phyloP scores from a whole-genome alignment of 2,113 vertebrate species.

The Zingel zingel region DNA sequence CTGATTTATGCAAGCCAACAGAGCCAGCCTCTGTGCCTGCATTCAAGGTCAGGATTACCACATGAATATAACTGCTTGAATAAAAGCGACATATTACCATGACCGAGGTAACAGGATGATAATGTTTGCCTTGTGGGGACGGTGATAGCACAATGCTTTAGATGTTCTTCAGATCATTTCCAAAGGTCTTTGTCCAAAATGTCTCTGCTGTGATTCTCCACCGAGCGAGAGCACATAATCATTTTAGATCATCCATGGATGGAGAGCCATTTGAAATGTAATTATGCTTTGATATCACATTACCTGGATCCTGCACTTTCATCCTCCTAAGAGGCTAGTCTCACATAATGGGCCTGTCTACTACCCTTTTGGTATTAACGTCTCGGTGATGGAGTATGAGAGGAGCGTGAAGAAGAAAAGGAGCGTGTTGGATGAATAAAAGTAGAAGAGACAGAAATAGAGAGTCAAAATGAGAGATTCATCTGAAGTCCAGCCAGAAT shows the following conservation, averaged over 20 bases:
- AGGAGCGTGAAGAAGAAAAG: conserved; percentile 19
- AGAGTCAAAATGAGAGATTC: conserved; percentile 33
- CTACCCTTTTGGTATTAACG: conserved; percentile 34
- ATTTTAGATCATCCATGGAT: conserved; percentile 54
- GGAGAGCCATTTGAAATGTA: conserved; percentile 59
- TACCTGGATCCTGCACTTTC: conserved; percentile 50
- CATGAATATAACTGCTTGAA: conserved; percentile 36
- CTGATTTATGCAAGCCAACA: conserved; percentile 40
- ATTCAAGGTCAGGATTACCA: conserved; percentile 68
- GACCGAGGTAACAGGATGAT: conserved; percentile 31
- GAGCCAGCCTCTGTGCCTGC: conserved; percentile 18
- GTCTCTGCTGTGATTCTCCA: conserved; percentile 31
- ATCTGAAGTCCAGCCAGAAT: conserved; percentile 51
- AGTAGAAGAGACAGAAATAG: conserved; percentile 21
- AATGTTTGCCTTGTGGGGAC: conserved; percentile 35
- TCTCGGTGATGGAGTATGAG: conserved; percentile 20
- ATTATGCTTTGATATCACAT: conserved; percentile 70
- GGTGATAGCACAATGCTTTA: conserved; percentile 31
- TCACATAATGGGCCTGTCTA: conserved; percentile 52
- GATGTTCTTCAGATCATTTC: conserved; percentile 51
- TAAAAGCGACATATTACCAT: conserved; percentile 38
- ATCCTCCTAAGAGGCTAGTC: conserved; percentile 47
- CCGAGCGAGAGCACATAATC: conserved; percentile 28
- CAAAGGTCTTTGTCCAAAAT: conserved; percentile 51
- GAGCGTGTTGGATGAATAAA: conserved; percentile 12